These are phyloP conservation scores for Rhopalosiphum padi DNA, from an alignment of 1,140 invertebrate species.

Conservation along the genomic window DNA sequence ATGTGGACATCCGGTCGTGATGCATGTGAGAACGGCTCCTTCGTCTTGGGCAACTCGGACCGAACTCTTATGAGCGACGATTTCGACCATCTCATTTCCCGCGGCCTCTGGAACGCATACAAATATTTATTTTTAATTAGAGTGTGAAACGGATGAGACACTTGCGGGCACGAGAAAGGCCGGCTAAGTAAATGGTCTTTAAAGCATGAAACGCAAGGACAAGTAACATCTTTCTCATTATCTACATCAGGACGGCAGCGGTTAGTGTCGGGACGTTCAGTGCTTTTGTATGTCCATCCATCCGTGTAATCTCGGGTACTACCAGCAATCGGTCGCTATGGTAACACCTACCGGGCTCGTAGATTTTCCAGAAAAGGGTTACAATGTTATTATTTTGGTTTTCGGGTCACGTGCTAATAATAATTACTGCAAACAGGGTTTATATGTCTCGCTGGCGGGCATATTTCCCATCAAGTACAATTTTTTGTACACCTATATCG, in stretches of 20 bases:
- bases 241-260: background rate
- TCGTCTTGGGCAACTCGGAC: conserved; percentile 77
- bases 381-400: conserved; percentile 53
- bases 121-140: conserved; percentile 30
- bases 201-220: background rate
- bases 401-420: conserved; percentile 56
- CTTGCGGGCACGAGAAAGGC: background rate
- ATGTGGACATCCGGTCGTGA: conserved; percentile 76
- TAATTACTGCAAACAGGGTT: conserved; percentile 30
- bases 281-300: conserved; percentile 41
- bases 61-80: conserved; percentile 73
- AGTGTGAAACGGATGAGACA: background rate
- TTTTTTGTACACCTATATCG: conserved; percentile 16
- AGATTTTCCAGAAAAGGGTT: conserved; percentile 50
- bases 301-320: conserved; percentile 8
- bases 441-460: background rate
- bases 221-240: conserved; percentile 43
- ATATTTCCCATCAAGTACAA: background rate
- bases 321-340: conserved; percentile 38
- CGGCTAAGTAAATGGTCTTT: conserved; percentile 4
- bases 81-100: conserved; percentile 72
- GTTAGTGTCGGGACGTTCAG: conserved; percentile 21
- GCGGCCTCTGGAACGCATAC: conserved; percentile 68
- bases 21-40: conserved; percentile 75
- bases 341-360: background rate